Evolutionary conservation across 2,113 vertebrate species (phyloP), one percentile per base, ranked within the genome.

Genomic region (Gasterosteus nipponicus): DNA sequence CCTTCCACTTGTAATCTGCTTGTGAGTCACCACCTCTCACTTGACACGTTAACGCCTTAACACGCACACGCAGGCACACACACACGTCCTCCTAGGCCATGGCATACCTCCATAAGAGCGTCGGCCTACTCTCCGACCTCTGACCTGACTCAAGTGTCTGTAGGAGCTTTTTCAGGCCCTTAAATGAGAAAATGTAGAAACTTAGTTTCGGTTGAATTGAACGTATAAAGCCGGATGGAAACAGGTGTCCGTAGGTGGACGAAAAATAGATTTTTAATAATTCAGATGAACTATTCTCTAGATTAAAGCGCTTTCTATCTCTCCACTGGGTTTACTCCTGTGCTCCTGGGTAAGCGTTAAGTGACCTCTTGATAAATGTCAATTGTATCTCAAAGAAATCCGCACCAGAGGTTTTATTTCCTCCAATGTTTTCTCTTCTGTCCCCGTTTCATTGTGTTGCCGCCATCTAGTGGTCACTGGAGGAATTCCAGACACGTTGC

Each of bases 21-120:
- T 68, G 39, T 44, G 64, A 73, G 76, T 82, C 73, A 10, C 56
- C 18, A 49, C 51, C 82, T 69, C 86, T 75, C 80, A 22, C 80
- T 49, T 57, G 42, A 68, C 81, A 62, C 59, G 53, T 73, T 81
- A 49, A 22, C 71, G 61, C 79, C 61, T 78, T 51, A 18, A 54
- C 64, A 57, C 61, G 51, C 60, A 60, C 67, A 62, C 46, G 33
- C 16, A 22, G 19, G 59, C 39, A 31, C 35, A 42, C 59, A 61
- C 73, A 47, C 51, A 49, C 47, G 29, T 42, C 49, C 38, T 38
- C 46, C 33, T 47, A 7, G 15, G n/a, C n/a, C 22, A 3, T n/a
- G 19, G 31, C 67, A 66, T 60, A 7, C n/a, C 16, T 58, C 14
- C n/a, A 44, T 31, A 10, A 57, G 22, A 69, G 51, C 5, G 10